Evolutionary conservation across 2,113 vertebrate genomes (phyloP).

Genomic region (Hyperopisus bebe): DNA sequence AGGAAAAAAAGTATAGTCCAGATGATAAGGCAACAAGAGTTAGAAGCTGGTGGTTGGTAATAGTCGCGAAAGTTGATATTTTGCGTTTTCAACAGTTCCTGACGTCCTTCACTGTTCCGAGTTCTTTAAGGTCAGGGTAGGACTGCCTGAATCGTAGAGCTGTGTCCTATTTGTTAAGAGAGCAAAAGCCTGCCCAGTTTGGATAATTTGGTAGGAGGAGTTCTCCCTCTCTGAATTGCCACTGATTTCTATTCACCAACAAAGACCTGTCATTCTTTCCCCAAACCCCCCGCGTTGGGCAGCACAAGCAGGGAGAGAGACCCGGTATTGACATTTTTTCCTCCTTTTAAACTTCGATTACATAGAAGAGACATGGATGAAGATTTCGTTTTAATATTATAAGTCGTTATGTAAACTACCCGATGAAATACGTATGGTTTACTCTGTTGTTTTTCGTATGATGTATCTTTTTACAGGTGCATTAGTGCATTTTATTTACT

Average conservation of each 20-base stretch:
- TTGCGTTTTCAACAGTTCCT: constrained; percentile 56
- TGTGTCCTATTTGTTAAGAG: constrained; percentile 94
- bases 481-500: neutral
- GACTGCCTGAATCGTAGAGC: constrained; percentile 83
- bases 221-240: constrained; percentile 73
- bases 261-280: constrained; percentile 95
- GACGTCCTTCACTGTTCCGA: constrained; percentile 73
- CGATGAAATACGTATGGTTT: neutral
- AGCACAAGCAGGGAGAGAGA: constrained; percentile 62
- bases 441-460: neutral
- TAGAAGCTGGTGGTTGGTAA: constrained; percentile 24
- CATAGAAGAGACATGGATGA: neutral
- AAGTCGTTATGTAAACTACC: neutral
- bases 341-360: constrained; percentile 29
- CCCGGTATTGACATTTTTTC: constrained; percentile 52
- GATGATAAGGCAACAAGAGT: constrained; percentile 51
- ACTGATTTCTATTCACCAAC: constrained; percentile 92
- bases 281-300: constrained; percentile 72
- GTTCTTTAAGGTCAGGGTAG: constrained; percentile 86
- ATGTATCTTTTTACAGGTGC: neutral
- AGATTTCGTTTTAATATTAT: neutral
- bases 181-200: constrained; percentile 94
- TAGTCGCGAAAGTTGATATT: constrained; percentile 13
- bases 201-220: constrained; percentile 99
- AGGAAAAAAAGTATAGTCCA: constrained; percentile 60